A percentile compares a stretch with the other conserved stretches of the same genome.
phyloP scores from a whole-genome alignment of 2,113 vertebrate genomes.

The Casuarius casuarius region DNA sequence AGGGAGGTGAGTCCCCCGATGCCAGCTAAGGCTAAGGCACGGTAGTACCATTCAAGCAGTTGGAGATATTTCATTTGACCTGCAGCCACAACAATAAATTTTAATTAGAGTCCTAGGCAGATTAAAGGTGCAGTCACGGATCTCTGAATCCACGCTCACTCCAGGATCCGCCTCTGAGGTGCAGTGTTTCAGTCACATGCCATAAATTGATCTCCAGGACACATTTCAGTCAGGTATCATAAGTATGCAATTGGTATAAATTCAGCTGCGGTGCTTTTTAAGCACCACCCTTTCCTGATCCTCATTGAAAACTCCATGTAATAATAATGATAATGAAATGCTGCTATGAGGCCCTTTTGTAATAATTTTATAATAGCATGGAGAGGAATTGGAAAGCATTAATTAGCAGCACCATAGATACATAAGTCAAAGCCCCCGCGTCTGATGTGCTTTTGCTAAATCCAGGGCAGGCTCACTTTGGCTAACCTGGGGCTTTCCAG shows the following conservation, averaged over 20 bases:
- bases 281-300: not conserved
- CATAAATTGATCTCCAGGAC: not conserved
- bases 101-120: not conserved
- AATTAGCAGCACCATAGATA: not conserved
- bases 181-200: not conserved
- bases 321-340: not conserved
- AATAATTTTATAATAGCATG: not conserved
- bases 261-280: not conserved
- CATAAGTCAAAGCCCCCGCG: rapidly evolving
- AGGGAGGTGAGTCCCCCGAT: not conserved
- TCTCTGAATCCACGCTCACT: not conserved
- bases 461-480: not conserved
- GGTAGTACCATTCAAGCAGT: not conserved
- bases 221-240: not conserved
- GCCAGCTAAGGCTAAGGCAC: not conserved
- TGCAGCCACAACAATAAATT: not conserved
- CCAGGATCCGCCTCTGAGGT: not conserved
- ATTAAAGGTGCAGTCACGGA: not conserved
- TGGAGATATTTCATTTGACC: not conserved
- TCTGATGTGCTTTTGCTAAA: not conserved
- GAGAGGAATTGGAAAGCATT: not conserved
- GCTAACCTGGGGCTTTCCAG: not conserved
- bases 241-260: not conserved
- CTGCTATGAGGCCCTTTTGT: not conserved
- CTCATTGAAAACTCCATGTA: not conserved